These are phyloP conservation scores for Pica pica DNA, from an alignment of 2,113 vertebrate genomes.

Conservation along the genomic window DNA sequence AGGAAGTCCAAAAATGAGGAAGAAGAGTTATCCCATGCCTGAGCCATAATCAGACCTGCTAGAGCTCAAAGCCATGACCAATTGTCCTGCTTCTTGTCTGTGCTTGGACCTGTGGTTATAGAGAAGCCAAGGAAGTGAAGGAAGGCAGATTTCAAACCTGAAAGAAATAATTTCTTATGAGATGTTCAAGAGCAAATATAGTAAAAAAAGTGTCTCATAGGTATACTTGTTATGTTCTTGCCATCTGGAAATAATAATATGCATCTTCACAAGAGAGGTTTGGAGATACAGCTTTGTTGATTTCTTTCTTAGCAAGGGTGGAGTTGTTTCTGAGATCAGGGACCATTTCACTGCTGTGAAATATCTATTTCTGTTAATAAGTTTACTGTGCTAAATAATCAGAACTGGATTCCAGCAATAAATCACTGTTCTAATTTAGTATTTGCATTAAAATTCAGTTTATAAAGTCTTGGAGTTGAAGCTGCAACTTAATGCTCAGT, in stretches of 20 bases:
- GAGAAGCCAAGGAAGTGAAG: not conserved
- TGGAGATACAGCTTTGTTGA: not conserved
- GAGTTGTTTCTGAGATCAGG: slow-evolving; percentile 5
- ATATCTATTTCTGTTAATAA: slow-evolving; percentile 54
- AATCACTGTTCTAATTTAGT: slow-evolving; percentile 8
- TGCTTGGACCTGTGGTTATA: not conserved
- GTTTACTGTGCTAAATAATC: slow-evolving; percentile 51
- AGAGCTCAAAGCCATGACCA: not conserved
- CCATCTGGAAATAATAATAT: slow-evolving; percentile 60
- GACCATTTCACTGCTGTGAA: slow-evolving; percentile 27
- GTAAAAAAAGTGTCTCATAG: not conserved
- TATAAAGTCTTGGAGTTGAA: not conserved
- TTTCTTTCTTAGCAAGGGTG: not conserved
- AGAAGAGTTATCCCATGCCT: not conserved
- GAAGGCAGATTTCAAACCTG: slow-evolving; percentile 21
- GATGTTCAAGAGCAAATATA: not conserved
- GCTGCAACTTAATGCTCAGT: slow-evolving; percentile 2
- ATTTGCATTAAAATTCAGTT: slow-evolving; percentile 22
- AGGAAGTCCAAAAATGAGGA: not conserved
- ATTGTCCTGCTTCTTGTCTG: not conserved
- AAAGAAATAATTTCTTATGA: slow-evolving; percentile 35
- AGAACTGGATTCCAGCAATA: slow-evolving; percentile 30
- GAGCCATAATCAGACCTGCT: not conserved
- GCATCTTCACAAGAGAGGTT: slow-evolving; percentile 6
- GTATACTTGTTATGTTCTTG: slow-evolving; percentile 42